Percentiles rank a stretch among this genome's conserved stretches.
phyloP scores from a whole-genome alignment of 2,888 invertebrate genomes.

The Platycheirus rosarum region DNA sequence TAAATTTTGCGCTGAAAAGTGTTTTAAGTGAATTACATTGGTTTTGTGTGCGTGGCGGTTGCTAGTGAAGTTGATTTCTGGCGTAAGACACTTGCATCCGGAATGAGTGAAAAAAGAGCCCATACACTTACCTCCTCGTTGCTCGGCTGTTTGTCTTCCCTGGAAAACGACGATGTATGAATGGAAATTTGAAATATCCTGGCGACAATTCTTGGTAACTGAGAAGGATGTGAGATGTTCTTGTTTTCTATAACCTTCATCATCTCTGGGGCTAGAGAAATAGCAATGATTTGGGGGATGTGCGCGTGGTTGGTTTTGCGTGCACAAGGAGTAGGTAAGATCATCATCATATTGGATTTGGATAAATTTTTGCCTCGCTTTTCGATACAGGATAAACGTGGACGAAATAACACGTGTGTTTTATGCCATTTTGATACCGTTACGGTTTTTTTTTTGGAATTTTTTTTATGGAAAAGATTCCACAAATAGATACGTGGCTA shows the following conservation, averaged over 20 bases:
- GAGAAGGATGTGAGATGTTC: conserved; percentile 47
- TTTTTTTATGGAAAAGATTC: conserved; percentile 26
- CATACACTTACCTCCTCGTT: no score
- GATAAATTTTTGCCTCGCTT: background rate
- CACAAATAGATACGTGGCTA: conserved; percentile 20
- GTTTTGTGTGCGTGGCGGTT: conserved; percentile 21
- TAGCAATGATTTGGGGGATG: background rate
- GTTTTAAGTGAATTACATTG: conserved; percentile 67
- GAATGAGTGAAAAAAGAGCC: background rate
- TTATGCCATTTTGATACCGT: conserved; percentile 9
- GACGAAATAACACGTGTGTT: conserved; percentile 17
- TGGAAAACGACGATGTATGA: conserved; percentile 28
- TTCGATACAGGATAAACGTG: background rate
- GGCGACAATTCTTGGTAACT: conserved; percentile 43
- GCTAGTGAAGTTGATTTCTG: conserved; percentile 44
- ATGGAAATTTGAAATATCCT: conserved; percentile 58
- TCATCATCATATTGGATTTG: background rate
- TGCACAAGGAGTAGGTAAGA: no score
- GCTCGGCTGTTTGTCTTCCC: conserved; percentile 15
- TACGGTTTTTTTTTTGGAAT: background rate
- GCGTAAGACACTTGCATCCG: background rate
- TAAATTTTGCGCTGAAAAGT: conserved; percentile 56
- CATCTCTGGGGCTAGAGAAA: conserved; percentile 24
- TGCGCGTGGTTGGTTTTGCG: background rate
- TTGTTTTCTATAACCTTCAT: conserved; percentile 43